phyloP scores from a whole-genome alignment of 37 sponge, comb jelly and placozoan genomes.

The Halisarca cf. caerulea region DNA sequence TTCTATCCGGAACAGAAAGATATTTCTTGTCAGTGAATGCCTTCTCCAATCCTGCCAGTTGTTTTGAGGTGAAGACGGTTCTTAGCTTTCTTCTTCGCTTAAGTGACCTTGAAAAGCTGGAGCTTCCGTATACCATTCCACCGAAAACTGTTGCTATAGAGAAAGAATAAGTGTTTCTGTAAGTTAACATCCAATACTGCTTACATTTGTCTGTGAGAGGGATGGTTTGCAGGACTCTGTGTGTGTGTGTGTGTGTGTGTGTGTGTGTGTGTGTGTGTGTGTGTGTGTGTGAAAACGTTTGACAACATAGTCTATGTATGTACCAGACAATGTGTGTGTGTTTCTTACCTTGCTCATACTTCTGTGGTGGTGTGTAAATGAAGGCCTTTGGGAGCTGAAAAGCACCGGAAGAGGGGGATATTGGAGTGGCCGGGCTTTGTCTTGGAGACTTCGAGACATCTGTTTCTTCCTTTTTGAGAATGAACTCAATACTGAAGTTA shows the following conservation, averaged over 20 bases:
- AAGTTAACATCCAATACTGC: background rate
- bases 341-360: slow-evolving; percentile 19
- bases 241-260: too few species aligned
- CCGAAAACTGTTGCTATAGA: background rate
- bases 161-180: background rate
- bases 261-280: too few species aligned
- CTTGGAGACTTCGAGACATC: background rate
- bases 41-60: slow-evolving; percentile 89
- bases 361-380: slow-evolving; percentile 30
- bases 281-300: too few species aligned
- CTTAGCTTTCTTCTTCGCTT: slow-evolving; percentile 75
- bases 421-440: background rate
- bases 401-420: background rate
- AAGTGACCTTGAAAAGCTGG: background rate
- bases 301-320: too few species aligned
- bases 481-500: slow-evolving; percentile 22
- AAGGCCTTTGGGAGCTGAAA: slow-evolving; percentile 24
- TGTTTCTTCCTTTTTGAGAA: slow-evolving; percentile 14
- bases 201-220: background rate
- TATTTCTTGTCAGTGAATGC: slow-evolving; percentile 93
- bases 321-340: too few species aligned
- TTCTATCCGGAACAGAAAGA: slow-evolving; percentile 90
- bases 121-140: background rate
- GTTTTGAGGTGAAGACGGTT: slow-evolving; percentile 94
- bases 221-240: too few species aligned